A percentile compares a stretch with the other conserved stretches of the same genome.
These are phyloP conservation scores for Chrysomela aeneicollis DNA, from an alignment of 2,888 invertebrate species.

Conservation along the genomic window DNA sequence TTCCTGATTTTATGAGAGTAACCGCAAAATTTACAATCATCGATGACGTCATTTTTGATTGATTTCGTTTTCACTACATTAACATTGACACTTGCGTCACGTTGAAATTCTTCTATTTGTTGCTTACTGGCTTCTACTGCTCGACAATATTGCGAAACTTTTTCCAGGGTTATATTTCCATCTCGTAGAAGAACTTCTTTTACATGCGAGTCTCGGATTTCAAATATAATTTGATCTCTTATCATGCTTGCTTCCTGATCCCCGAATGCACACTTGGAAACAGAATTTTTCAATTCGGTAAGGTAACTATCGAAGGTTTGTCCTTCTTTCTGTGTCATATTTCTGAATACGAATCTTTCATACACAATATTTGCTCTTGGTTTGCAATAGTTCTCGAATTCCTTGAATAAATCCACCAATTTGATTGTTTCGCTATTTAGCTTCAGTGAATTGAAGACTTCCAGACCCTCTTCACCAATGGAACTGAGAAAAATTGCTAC, in stretches of 20 bases:
- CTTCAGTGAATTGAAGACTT: too few species aligned
- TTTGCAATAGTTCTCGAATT: slow-evolving; percentile 3
- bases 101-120: too few species aligned
- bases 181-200: background rate
- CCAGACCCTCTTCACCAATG: too few species aligned
- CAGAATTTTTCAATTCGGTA: background rate
- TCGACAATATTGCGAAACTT: background rate
- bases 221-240: slow-evolving; percentile 5
- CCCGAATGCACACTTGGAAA: background rate
- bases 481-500: background rate
- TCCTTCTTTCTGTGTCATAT: slow-evolving; percentile 3
- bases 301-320: background rate
- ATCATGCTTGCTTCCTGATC: background rate
- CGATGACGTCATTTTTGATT: background rate
- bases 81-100: too few species aligned
- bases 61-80: too few species aligned
- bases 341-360: slow-evolving; percentile 5
- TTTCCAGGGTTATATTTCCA: too few species aligned
- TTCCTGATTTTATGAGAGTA: slow-evolving; percentile 6
- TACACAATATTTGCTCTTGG: slow-evolving; percentile 1
- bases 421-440: too few species aligned
- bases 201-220: background rate
- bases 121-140: too few species aligned
- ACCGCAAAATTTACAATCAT: slow-evolving; percentile 1
- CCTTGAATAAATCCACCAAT: too few species aligned